These are phyloP conservation scores for Enteromius afrohamiltoni DNA, from an alignment of 2,797 vertebrate species.

Conservation along the genomic window DNA sequence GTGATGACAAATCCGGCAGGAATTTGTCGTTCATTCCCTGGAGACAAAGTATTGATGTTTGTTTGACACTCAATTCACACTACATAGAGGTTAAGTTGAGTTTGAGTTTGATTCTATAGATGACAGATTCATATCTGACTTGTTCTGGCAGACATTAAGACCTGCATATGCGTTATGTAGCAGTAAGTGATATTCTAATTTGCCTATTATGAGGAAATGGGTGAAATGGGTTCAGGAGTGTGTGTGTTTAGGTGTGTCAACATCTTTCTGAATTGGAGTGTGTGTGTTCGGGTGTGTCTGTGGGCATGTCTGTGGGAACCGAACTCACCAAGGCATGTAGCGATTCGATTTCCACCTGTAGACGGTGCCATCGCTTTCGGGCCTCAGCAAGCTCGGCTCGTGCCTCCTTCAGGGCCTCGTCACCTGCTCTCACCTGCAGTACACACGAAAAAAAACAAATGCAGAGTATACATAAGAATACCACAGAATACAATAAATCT, in stretches of 20 bases:
- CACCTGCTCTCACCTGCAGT: conserved; percentile 70
- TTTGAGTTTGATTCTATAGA: background rate
- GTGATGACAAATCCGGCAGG: background rate
- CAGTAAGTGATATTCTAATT: background rate
- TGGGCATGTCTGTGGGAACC: conserved; percentile 29
- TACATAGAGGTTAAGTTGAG: background rate
- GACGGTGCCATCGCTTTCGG: conserved; percentile 86
- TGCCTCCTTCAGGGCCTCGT: conserved; percentile 84
- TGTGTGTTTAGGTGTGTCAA: conserved; percentile 12
- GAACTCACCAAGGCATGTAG: conserved; percentile 89
- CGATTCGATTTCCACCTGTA: conserved; percentile 93
- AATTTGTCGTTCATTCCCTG: background rate
- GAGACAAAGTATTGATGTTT: background rate
- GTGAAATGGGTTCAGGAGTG: background rate
- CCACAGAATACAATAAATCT: background rate
- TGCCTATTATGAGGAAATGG: background rate
- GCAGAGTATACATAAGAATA: background rate
- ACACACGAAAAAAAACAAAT: conserved; percentile 22
- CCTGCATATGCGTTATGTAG: background rate
- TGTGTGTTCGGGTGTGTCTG: conserved; percentile 9
- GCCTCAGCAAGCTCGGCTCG: conserved; percentile 88
- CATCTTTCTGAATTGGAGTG: background rate
- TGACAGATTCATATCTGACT: too few species aligned
- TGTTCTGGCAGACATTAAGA: background rate
- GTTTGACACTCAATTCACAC: background rate